These are phyloP conservation scores for Agelas oroides DNA, from an alignment of 37 sponge, comb jelly and placozoan species.

Conservation along the genomic window DNA sequence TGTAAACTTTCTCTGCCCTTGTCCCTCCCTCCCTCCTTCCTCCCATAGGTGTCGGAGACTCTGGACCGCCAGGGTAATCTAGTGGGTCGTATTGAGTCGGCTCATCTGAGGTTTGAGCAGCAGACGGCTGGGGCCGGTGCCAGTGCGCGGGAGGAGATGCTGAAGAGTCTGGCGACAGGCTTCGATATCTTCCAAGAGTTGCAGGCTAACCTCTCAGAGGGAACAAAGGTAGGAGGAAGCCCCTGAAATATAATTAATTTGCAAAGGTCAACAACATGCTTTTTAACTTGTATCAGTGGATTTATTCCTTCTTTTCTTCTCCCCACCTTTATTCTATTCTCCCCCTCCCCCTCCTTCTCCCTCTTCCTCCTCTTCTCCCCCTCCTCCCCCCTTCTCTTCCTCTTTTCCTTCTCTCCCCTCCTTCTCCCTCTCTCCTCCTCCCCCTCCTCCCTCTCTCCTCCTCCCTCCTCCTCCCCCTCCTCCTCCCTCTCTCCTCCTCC, in stretches of 20 bases:
- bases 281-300: no score
- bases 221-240: conserved; percentile 68
- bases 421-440: no score
- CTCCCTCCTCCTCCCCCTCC: no score
- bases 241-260: no score
- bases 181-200: conserved; percentile 91
- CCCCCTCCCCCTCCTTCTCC: neutral
- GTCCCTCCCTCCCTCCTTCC: no score
- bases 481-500: no score
- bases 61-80: conserved; percentile 48
- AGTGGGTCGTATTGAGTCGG: conserved; percentile 36
- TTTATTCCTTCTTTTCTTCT: no score
- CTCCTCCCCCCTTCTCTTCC: conserved; percentile 7
- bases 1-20: no score
- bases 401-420: no score
- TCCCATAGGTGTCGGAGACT: conserved; percentile 42
- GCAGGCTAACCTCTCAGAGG: conserved; percentile 80
- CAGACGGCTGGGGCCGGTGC: conserved; percentile 38
- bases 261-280: no score
- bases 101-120: conserved; percentile 47
- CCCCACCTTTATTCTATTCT: no score
- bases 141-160: conserved; percentile 71
- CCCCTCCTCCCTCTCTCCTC: no score
- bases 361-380: neutral
- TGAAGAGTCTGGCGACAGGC: conserved; percentile 81